Evolutionary conservation across 1,140 invertebrate species (phyloP).

Genomic region (Caenorhabditis brenneri): DNA sequence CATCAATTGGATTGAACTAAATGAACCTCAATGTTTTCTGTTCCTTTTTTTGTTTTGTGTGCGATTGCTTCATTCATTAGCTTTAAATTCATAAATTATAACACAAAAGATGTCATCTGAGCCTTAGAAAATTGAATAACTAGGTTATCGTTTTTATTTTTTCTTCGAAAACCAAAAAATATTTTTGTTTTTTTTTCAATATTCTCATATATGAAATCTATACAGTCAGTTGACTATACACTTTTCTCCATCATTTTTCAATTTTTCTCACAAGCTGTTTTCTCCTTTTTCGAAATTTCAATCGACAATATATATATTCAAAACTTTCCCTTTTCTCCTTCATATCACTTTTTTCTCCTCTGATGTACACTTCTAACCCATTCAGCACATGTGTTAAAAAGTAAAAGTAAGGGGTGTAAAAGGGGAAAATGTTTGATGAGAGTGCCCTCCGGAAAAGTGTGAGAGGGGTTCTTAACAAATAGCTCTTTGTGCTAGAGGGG

Average conservation of each 20-base stretch:
- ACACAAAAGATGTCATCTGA: too few species aligned
- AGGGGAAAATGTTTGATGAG: background rate
- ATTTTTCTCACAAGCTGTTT: background rate
- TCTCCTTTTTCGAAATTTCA: background rate
- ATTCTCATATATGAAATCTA: too few species aligned
- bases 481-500: constrained; percentile 3
- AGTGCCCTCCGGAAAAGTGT: constrained; percentile 1
- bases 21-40: too few species aligned
- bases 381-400: constrained; percentile 20
- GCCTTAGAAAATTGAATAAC: too few species aligned
- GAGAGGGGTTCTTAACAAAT: constrained; percentile 31
- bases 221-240: background rate
- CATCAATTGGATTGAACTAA: too few species aligned
- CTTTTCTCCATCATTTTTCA: background rate
- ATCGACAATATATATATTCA: background rate
- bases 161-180: too few species aligned
- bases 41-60: too few species aligned
- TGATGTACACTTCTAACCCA: background rate
- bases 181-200: too few species aligned
- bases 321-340: background rate
- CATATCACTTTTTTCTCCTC: background rate
- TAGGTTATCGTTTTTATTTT: too few species aligned
- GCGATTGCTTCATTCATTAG: too few species aligned
- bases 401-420: background rate
- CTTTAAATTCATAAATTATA: too few species aligned